Evolutionary conservation across 1,140 invertebrate species (phyloP).

Genomic region (Campoletis sonorensis): DNA sequence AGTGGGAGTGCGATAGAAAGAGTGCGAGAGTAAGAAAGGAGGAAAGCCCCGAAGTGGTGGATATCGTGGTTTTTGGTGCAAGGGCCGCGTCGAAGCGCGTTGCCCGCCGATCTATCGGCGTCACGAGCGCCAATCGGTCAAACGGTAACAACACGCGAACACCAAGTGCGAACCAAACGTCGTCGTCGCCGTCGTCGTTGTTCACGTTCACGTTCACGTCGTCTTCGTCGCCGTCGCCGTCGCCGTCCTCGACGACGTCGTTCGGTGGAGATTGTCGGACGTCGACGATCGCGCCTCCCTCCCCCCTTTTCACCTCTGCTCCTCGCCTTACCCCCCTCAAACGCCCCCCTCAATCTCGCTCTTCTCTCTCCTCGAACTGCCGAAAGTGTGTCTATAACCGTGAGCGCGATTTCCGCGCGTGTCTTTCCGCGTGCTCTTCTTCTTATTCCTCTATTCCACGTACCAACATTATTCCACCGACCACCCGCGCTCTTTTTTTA

Average conservation of each 20-base stretch:
- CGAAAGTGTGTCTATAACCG: slow-evolving; percentile 4
- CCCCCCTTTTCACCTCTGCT: neutral
- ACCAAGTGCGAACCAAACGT: slow-evolving; percentile 15
- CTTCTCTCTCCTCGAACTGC: slow-evolving; percentile 2
- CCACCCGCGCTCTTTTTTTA: neutral
- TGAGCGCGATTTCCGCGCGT: neutral
- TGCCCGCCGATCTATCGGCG: slow-evolving; percentile 53
- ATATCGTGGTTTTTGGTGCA: slow-evolving; percentile 44
- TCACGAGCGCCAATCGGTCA: slow-evolving; percentile 51
- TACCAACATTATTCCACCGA: neutral
- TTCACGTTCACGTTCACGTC: neutral
- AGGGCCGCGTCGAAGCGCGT: slow-evolving; percentile 54
- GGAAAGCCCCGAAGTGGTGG: slow-evolving; percentile 8
- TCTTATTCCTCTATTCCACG: neutral
- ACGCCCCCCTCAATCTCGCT: neutral
- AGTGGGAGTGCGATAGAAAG: neutral
- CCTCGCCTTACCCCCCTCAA: neutral
- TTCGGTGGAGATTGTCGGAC: slow-evolving; percentile 26
- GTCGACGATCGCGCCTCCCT: slow-evolving; percentile 16
- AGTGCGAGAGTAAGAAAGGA: slow-evolving; percentile 23
- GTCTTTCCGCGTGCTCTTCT: neutral
- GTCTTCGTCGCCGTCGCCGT: slow-evolving; percentile 37
- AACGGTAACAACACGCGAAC: slow-evolving; percentile 41
- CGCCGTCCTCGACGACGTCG: slow-evolving; percentile 47
- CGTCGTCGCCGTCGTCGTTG: too few species aligned